A percentile compares a stretch with the other conserved stretches of the same genome.
These are phyloP conservation scores for Dasysyrphus albostriatus DNA, from an alignment of 2,888 invertebrate species.

Conservation along the genomic window DNA sequence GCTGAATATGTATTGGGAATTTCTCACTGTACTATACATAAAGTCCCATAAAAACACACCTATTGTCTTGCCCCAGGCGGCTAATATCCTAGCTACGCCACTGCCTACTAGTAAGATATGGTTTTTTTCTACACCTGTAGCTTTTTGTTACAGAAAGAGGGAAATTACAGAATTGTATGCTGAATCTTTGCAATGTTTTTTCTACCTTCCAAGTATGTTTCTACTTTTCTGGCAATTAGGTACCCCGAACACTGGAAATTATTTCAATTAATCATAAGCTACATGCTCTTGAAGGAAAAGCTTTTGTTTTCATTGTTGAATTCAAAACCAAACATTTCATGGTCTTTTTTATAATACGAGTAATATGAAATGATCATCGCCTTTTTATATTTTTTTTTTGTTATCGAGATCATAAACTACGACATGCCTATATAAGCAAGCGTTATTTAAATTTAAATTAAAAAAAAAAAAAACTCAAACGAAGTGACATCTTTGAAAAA, in stretches of 20 bases:
- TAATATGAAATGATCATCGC: constrained; percentile 9
- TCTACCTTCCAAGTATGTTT: too few species aligned
- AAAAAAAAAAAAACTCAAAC: constrained; percentile 2
- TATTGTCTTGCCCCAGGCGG: too few species aligned
- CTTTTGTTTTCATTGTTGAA: constrained; percentile 9
- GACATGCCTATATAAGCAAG: constrained; percentile 3
- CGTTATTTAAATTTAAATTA: not conserved
- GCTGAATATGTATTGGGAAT: too few species aligned
- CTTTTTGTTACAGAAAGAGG: too few species aligned
- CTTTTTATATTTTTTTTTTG: not conserved
- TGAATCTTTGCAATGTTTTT: too few species aligned
- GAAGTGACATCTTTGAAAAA: constrained; percentile 54
- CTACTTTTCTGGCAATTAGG: too few species aligned
- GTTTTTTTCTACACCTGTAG: too few species aligned
- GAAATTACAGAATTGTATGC: too few species aligned
- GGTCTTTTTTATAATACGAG: not conserved
- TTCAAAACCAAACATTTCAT: not conserved
- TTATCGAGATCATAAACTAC: not conserved
- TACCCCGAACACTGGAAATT: not conserved
- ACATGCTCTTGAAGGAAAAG: not conserved
- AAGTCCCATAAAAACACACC: too few species aligned
- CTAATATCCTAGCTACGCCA: too few species aligned
- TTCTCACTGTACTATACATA: too few species aligned
- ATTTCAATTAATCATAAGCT: not conserved
- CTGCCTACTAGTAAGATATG: too few species aligned